A percentile compares a stretch with the other conserved stretches of the same genome.
These are phyloP conservation scores for Clusia tigrina DNA, from an alignment of 2,888 invertebrate genomes.

Conservation along the genomic window DNA sequence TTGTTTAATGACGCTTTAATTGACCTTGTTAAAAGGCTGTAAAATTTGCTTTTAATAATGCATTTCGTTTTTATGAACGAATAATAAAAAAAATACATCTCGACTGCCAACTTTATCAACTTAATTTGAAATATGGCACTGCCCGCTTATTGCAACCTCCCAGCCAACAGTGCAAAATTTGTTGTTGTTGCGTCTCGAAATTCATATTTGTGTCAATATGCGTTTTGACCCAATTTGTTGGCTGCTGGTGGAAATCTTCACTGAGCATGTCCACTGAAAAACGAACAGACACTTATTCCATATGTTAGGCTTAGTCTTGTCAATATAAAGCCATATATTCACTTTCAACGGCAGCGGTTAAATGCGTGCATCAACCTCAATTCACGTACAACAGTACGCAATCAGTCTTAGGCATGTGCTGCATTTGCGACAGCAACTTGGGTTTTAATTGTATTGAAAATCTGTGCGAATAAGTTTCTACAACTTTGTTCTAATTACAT, in stretches of 20 bases:
- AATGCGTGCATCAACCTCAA: neutral
- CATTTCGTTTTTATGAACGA: neutral
- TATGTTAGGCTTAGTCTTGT: too few species aligned
- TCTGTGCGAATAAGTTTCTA: too few species aligned
- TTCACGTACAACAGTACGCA: neutral
- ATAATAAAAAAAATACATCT: too few species aligned
- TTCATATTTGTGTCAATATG: too few species aligned
- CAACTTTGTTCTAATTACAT: too few species aligned
- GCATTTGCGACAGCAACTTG: neutral
- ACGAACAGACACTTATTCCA: neutral
- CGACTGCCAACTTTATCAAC: neutral
- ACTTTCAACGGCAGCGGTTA: neutral
- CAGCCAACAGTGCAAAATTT: neutral
- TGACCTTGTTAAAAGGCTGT: neutral
- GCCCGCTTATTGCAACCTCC: neutral
- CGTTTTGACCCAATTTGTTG: neutral
- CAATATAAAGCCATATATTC: neutral
- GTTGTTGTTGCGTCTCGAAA: neutral
- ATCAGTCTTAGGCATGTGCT: neutral
- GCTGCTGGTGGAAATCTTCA: neutral
- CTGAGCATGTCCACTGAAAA: neutral
- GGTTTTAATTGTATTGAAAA: too few species aligned
- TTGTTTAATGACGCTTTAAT: neutral
- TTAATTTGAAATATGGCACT: neutral
- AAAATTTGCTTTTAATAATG: neutral